A percentile compares a stretch with the other conserved stretches of the same genome.
Evolutionary conservation across 2,888 invertebrate species (phyloP).

Genomic region (Trichogramma dendrolimi): DNA sequence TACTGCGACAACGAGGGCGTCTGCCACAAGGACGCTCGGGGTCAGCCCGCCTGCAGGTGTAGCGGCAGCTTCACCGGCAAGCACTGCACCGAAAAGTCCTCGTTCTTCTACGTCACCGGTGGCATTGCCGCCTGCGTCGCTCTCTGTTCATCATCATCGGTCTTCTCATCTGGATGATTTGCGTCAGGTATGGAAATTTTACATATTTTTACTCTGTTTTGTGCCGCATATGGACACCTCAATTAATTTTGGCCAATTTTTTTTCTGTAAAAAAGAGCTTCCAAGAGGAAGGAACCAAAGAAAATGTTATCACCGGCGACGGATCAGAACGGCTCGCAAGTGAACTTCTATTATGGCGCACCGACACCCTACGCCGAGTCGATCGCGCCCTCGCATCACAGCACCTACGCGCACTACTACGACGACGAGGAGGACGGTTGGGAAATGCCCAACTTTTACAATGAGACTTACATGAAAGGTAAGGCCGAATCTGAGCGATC

Average conservation of each 20-base stretch:
- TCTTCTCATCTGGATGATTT: slow-evolving; percentile 94
- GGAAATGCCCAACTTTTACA: slow-evolving; percentile 97
- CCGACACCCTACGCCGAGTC: slow-evolving; percentile 93
- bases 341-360: slow-evolving; percentile 93
- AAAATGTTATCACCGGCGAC: slow-evolving; percentile 84
- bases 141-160: slow-evolving; percentile 87
- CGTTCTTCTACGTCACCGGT: slow-evolving; percentile 91
- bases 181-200: slow-evolving; percentile 64
- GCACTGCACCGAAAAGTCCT: slow-evolving; percentile 85
- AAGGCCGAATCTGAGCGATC: slow-evolving; percentile 39
- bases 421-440: slow-evolving; percentile 95
- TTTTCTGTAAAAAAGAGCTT: slow-evolving; percentile 58
- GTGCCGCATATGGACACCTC: background rate
- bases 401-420: slow-evolving; percentile 92
- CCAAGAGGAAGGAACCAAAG: slow-evolving; percentile 84
- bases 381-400: slow-evolving; percentile 91
- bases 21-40: slow-evolving; percentile 78
- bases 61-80: slow-evolving; percentile 88
- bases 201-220: background rate
- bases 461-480: slow-evolving; percentile 94
- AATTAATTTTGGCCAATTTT: background rate
- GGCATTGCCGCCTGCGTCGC: slow-evolving; percentile 93
- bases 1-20: slow-evolving; percentile 87
- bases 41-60: slow-evolving; percentile 83
- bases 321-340: slow-evolving; percentile 88